phyloP scores from a whole-genome alignment of 2,888 invertebrate genomes.

The Spodoptera littoralis region DNA sequence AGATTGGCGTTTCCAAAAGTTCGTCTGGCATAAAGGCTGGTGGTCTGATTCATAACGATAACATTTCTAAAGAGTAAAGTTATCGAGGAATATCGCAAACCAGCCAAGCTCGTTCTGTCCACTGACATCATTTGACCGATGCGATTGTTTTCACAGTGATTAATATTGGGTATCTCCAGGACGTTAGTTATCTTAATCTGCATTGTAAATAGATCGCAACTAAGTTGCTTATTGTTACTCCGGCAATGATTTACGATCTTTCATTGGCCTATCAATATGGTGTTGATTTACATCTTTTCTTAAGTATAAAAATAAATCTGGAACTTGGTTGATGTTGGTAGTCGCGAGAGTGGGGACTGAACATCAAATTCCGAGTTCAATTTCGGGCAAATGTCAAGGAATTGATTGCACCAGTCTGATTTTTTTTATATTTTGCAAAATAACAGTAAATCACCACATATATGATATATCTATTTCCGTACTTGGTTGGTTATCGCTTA shows the following conservation, averaged over 20 bases:
- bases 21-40: conserved; percentile 19
- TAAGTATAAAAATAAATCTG: not conserved
- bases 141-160: conserved; percentile 48
- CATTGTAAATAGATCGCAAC: conserved; percentile 20
- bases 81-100: conserved; percentile 45
- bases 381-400: too few relatives aligned
- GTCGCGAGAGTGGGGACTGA: too few relatives aligned
- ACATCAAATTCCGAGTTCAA: too few relatives aligned
- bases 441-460: conserved; percentile 41
- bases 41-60: conserved; percentile 52
- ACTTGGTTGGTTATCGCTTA: conserved; percentile 52
- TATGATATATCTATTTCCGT: conserved; percentile 12
- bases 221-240: conserved; percentile 35
- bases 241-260: conserved; percentile 30
- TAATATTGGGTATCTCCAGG: conserved; percentile 43
- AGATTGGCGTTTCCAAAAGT: conserved; percentile 32
- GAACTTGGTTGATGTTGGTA: too few relatives aligned
- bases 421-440: conserved; percentile 14
- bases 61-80: conserved; percentile 41
- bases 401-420: not conserved
- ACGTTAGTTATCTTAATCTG: conserved; percentile 42
- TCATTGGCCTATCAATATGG: conserved; percentile 27
- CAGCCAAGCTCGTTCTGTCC: conserved; percentile 30
- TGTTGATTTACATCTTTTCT: conserved; percentile 14
- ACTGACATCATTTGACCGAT: conserved; percentile 52